These are phyloP conservation scores for Malurus melanocephalus DNA, from an alignment of 2,113 vertebrate genomes.

Conservation along the genomic window DNA sequence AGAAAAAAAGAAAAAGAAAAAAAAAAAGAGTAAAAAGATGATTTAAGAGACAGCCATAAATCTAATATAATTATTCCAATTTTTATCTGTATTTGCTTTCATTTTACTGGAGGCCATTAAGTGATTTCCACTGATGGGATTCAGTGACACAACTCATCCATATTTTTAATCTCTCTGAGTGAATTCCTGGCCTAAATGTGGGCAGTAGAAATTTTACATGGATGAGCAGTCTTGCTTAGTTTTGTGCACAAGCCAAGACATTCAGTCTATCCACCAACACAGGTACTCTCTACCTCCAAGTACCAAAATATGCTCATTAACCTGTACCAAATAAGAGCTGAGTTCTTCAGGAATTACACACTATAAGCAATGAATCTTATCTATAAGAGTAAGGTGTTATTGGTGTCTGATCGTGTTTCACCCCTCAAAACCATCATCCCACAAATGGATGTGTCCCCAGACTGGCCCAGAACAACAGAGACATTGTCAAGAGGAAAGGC, in stretches of 20 bases:
- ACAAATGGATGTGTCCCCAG: neutral
- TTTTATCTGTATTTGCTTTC: neutral
- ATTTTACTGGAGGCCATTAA: neutral
- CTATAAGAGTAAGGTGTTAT: neutral
- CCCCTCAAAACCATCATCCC: neutral
- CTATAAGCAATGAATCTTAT: neutral
- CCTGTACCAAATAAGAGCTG: neutral
- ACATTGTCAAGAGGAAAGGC: neutral
- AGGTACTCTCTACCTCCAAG: neutral
- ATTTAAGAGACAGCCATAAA: neutral
- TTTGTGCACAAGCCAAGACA: neutral
- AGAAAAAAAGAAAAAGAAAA: neutral
- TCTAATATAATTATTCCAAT: neutral
- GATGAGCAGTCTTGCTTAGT: neutral
- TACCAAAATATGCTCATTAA: neutral
- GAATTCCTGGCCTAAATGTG: neutral
- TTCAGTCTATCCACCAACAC: neutral
- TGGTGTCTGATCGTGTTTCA: neutral
- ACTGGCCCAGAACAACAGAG: neutral
- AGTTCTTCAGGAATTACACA: neutral
- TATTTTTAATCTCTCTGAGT: neutral
- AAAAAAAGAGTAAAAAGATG: accelerated
- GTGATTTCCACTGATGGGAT: neutral
- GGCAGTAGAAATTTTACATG: neutral
- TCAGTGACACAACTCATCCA: neutral